Evolutionary conservation across 2,888 invertebrate genomes (phyloP).

Genomic region (Cephalotes varians): DNA sequence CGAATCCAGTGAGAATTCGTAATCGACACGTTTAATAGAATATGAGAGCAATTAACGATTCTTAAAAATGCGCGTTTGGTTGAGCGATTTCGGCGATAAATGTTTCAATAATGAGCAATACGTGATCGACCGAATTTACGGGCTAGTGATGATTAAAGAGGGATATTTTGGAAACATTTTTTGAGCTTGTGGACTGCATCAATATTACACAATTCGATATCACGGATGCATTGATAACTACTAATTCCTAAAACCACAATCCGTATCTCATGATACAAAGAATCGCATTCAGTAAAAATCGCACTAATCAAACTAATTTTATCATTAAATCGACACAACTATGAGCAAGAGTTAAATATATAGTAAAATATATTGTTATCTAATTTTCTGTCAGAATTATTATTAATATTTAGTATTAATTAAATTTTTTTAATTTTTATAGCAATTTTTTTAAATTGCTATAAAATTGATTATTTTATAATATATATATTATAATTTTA

Average conservation of each 20-base stretch:
- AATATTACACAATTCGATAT: conserved; percentile 19
- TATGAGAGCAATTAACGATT: conserved; percentile 24
- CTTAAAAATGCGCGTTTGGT: conserved; percentile 37
- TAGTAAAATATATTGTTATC: not conserved
- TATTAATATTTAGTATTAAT: not conserved
- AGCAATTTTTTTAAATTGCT: no score
- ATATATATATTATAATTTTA: no score
- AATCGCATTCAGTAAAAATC: conserved; percentile 5
- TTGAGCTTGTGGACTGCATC: conserved; percentile 6
- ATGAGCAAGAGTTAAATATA: not conserved
- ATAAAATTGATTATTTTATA: not conserved
- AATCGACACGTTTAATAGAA: conserved; percentile 33
- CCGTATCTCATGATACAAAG: not conserved
- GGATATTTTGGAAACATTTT: conserved; percentile 64
- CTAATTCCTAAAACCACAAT: not conserved
- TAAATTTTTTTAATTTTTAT: no score
- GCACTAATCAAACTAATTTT: not conserved
- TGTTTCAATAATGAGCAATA: conserved; percentile 56
- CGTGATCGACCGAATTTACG: conserved; percentile 49
- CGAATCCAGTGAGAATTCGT: conserved; percentile 22
- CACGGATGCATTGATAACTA: conserved; percentile 3
- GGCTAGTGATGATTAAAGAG: not conserved
- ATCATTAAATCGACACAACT: not conserved
- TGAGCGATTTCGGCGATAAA: conserved; percentile 26
- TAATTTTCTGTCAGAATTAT: not conserved